phyloP scores from a whole-genome alignment of 2,888 invertebrate genomes.

The Lasioglossum leucozonium region DNA sequence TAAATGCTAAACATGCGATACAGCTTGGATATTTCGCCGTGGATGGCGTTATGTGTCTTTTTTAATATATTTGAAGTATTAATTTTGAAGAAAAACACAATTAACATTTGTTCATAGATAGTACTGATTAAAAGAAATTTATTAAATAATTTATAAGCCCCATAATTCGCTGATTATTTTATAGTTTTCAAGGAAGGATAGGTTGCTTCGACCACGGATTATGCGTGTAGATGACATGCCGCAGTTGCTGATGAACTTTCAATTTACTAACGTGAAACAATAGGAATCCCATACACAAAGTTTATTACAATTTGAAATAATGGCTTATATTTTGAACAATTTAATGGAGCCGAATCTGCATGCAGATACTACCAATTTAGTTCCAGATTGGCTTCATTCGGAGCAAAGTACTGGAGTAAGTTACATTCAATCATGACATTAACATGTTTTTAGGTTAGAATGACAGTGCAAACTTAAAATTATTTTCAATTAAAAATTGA shows the following conservation, averaged over 20 bases:
- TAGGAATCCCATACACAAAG: neutral
- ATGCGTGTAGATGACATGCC: slow-evolving; percentile 40
- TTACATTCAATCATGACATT: slow-evolving; percentile 67
- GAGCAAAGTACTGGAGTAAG: slow-evolving; percentile 93
- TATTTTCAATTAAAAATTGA: slow-evolving; percentile 31
- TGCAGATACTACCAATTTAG: slow-evolving; percentile 60
- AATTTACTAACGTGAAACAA: slow-evolving; percentile 24
- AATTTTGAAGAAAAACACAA: neutral
- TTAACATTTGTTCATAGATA: neutral
- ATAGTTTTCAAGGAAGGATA: neutral
- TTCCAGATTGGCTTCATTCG: slow-evolving; percentile 89
- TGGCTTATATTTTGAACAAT: slow-evolving; percentile 63
- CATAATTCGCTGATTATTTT: too few relatives aligned
- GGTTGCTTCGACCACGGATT: neutral
- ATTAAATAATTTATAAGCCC: neutral
- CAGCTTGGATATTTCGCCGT: neutral
- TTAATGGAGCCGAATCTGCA: slow-evolving; percentile 50
- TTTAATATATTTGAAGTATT: neutral
- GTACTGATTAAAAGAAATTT: neutral
- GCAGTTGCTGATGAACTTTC: slow-evolving; percentile 23
- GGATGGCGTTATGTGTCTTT: neutral
- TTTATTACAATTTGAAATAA: slow-evolving; percentile 47
- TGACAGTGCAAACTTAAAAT: slow-evolving; percentile 80
- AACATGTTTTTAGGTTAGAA: slow-evolving; percentile 78
- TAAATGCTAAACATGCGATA: too few relatives aligned